Base-by-base conservation (phyloP, 2,888 invertebrate genomes). In the Cotesia congregata region DNA sequence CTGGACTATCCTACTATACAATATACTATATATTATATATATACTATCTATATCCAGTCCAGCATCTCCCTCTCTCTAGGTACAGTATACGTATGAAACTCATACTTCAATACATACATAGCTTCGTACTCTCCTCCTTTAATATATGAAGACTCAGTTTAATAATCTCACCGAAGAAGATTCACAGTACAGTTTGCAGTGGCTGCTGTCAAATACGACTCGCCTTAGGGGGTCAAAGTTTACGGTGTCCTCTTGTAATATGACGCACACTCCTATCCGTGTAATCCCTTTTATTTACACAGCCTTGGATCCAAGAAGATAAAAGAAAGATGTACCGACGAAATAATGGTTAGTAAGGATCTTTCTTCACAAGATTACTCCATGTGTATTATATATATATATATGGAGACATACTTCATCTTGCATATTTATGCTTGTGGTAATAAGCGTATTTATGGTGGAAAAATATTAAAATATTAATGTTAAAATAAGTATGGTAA, bases 191-290 rank as follows among this genome's bases (percentile, higher is more conserved):
- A 50, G 50, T 50, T 12, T 50, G 50, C 78, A 67, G 76, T 80
- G 81, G 79, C 79, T 80, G 76, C 77, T 62, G 76, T 67, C 72
- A 76, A 78, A 78, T 75, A 74, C 73, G 67, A 72, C 71, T 74
- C 79, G 40, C 80, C 67, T 74, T 74, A 65, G 76, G 79, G 79
- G 78, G 77, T 77, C 79, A 71, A 77, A 79, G 75, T 74, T 76
- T 79, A 79, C 75, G 68, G 50, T 50, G 50, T 50, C 50, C 50
- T 50, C 12, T 50, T 12, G 9, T 4, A 3, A 12, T 50, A 2
- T 50, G 9, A 12, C 12, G 9, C 50, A 12, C 50, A 12, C 12
- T 50, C 12, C 50, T 50, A 7, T 50, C 50, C 50, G 12, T 50
- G 50, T 50, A 50, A 50, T 50, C 12, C 12, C 50, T 12, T 50